Conservation (phyloP, 2,113 vertebrate genomes). For the Gallinago paraguaiae region DNA sequence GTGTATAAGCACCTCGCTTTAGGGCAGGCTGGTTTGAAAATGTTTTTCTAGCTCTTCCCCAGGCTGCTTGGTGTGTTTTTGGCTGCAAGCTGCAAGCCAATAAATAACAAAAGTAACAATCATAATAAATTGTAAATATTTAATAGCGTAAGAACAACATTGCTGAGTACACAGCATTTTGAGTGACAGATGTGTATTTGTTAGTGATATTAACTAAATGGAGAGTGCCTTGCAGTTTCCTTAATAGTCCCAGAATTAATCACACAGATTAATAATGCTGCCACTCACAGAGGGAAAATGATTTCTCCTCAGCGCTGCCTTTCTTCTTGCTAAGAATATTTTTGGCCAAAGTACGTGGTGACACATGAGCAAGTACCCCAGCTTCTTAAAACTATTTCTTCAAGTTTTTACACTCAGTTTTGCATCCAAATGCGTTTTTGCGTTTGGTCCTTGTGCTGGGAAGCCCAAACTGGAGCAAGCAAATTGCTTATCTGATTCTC, state of each 20-base stretch:
- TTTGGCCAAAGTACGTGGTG: background rate
- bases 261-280: constrained; percentile 56
- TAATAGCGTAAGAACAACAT: constrained; percentile 5
- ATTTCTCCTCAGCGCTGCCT: background rate
- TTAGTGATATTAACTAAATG: constrained; percentile 49
- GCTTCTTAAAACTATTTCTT: constrained; percentile 11
- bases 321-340: constrained; percentile 22
- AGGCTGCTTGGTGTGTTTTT: background rate
- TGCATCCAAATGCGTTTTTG: background rate
- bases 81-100: background rate
- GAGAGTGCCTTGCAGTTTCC: constrained; percentile 39
- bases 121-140: constrained; percentile 60
- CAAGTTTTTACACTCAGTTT: background rate
- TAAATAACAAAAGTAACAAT: constrained; percentile 44
- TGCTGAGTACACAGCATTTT: constrained; percentile 21
- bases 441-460: background rate
- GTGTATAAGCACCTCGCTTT: background rate
- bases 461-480: background rate
- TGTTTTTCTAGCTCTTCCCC: background rate
- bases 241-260: constrained; percentile 64
- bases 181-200: constrained; percentile 42
- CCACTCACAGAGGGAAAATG: background rate
- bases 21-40: background rate
- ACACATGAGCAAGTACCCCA: background rate
- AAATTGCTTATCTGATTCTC: background rate